Conservation (phyloP, 2,113 vertebrate genomes). For the Mustelus asterias region DNA sequence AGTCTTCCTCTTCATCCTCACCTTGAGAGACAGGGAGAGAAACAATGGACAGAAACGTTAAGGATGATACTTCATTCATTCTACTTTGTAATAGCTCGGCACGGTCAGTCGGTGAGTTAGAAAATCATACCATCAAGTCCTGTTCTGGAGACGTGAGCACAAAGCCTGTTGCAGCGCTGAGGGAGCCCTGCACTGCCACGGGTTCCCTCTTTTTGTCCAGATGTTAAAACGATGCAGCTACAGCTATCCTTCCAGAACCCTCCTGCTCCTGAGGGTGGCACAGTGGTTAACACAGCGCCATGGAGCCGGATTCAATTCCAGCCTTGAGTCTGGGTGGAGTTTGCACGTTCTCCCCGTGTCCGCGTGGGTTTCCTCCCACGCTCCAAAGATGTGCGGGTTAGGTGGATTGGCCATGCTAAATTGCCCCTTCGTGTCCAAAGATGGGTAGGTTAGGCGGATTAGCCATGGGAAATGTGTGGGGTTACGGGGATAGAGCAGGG, state of each 20-base stretch:
- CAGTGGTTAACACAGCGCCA: too few relatives aligned
- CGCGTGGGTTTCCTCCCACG: too few relatives aligned
- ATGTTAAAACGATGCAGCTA: not conserved
- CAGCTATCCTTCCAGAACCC: not conserved
- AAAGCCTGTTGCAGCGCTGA: not conserved
- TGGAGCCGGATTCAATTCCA: too few relatives aligned
- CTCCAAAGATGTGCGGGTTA: too few relatives aligned
- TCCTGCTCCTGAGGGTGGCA: not conserved
- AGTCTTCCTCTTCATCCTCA: conserved; percentile 70
- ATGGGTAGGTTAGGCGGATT: too few relatives aligned
- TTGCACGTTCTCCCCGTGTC: too few relatives aligned
- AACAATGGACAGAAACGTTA: conserved; percentile 27
- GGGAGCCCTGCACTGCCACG: not conserved
- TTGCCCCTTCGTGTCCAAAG: too few relatives aligned
- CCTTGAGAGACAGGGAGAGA: conserved; percentile 44
- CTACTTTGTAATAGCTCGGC: not conserved
- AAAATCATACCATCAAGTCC: not conserved
- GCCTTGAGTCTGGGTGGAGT: too few relatives aligned
- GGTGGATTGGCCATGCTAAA: too few relatives aligned
- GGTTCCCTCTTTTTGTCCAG: not conserved
- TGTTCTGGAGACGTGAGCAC: not conserved
- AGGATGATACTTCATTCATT: not conserved
- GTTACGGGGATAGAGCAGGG: too few relatives aligned
- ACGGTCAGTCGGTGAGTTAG: not conserved
- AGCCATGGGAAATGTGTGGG: too few relatives aligned